Base-by-base conservation (phyloP, 2,797 vertebrate genomes). In the Nyctibius grandis region DNA sequence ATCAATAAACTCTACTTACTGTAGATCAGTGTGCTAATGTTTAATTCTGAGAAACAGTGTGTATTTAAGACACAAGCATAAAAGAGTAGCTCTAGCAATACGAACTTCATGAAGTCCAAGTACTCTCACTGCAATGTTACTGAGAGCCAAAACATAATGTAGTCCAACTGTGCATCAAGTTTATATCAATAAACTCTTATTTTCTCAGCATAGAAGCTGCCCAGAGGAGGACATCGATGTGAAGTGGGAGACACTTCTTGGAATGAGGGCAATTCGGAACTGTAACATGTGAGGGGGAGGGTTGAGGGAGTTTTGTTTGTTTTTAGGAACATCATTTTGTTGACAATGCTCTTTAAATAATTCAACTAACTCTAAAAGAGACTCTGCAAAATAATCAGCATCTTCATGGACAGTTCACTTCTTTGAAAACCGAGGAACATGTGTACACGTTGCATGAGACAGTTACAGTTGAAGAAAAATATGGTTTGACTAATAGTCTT, bases 381-480 rank as follows among this genome's bases (percentile, higher is more conserved):
- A 78, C 17, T 34, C 33, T 47, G 85, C 38, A 86, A 88, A 88
- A 59, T 63, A 76, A 87, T 56, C 51, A 85, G 54, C 22, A 85
- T 44, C 80, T 92, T 57, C 36, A 60, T 31, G 72, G 61, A 44
- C 65, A 42, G 40, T 33, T 61, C 45, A 36, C 25, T 61, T 75
- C 56, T 86, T 38, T 82, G 83, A 92, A 89, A 90, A 84, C 11
- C 9, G 8, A 72, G 57, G 84, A 85, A 84, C 5, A 0, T 6
- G 23, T 91, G 34, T 20, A 68, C 9, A 10, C 45, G 64, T 86
- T 74, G 63, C 74, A 85, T 17, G 25, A 91, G 90, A 89, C 92
- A 67, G 89, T 95, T 95, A 95, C 94, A 94, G 89, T 96, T 96
- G 85, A 79, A 94, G 38, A 90, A 96, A 93, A 95, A 76, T 60